A percentile compares a stretch with the other conserved stretches of the same genome.
Conservation (phyloP, 1,140 invertebrate genomes). For the Drosophila willistoni region DNA sequence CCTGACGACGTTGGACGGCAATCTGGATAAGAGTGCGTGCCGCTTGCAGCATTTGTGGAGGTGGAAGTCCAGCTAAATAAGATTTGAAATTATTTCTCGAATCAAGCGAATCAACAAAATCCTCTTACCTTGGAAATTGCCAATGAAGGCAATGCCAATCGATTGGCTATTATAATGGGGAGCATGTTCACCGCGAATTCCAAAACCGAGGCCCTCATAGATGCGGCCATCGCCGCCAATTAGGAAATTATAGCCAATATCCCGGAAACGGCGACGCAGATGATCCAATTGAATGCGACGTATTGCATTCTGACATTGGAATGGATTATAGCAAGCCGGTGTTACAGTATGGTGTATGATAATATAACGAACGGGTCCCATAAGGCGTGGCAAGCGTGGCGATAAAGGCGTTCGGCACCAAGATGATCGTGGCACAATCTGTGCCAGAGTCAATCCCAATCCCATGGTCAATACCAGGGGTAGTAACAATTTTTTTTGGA, state of each 20-base stretch:
- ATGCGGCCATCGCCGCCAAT: constrained; percentile 85
- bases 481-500: neutral
- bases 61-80: constrained; percentile 78
- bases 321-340: constrained; percentile 23
- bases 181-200: constrained; percentile 87
- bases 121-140: constrained; percentile 80
- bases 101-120: too few species aligned
- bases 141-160: constrained; percentile 87
- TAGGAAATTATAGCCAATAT: constrained; percentile 87
- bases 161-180: constrained; percentile 86
- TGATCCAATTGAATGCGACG: constrained; percentile 87
- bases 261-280: constrained; percentile 86
- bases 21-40: constrained; percentile 84
- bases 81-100: neutral
- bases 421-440: constrained; percentile 32
- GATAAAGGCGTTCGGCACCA: constrained; percentile 41
- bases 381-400: constrained; percentile 29
- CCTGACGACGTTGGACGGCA: constrained; percentile 33
- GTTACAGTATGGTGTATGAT: constrained; percentile 48
- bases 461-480: constrained; percentile 2
- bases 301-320: constrained; percentile 83
- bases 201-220: constrained; percentile 85
- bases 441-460: constrained; percentile 3
- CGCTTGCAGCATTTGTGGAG: constrained; percentile 84
- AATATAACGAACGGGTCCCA: constrained; percentile 22